Percentiles rank a stretch among this genome's conserved stretches.
Conservation (phyloP, 1,140 invertebrate genomes). For the Aphelinus atriplicis region DNA sequence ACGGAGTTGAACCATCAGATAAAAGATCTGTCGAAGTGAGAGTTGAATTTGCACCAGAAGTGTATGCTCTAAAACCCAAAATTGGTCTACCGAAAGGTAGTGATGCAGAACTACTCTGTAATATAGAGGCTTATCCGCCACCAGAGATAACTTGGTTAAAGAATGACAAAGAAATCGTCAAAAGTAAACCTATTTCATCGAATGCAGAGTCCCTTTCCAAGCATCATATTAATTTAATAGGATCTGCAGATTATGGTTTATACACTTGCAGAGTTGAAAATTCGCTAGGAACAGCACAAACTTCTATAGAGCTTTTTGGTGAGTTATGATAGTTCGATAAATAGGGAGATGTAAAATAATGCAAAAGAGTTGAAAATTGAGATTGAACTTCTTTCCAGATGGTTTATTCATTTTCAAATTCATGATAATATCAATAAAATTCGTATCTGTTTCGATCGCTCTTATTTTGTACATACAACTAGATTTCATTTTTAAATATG, state of each 20-base stretch:
- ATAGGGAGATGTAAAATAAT: too few relatives aligned
- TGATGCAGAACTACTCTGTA: neutral
- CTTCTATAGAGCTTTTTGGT: neutral
- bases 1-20: neutral
- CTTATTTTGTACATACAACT: too few relatives aligned
- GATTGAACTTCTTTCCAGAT: too few relatives aligned
- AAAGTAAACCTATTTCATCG: neutral
- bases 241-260: neutral
- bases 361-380: too few relatives aligned
- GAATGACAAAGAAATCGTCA: neutral
- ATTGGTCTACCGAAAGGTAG: neutral
- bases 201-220: neutral
- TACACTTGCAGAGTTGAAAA: constrained; percentile 9
- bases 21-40: neutral
- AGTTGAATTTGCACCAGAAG: constrained; percentile 1
- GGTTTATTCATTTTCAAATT: too few relatives aligned
- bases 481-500: too few relatives aligned
- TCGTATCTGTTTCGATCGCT: too few relatives aligned
- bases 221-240: neutral
- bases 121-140: neutral
- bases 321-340: neutral
- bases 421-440: too few relatives aligned
- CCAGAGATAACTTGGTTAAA: neutral
- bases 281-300: neutral
- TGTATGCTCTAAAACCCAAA: neutral